Evolutionary conservation across 2,113 vertebrate genomes (phyloP), one percentile per base, ranked within the genome.

Genomic region (Lycaon pictus): DNA sequence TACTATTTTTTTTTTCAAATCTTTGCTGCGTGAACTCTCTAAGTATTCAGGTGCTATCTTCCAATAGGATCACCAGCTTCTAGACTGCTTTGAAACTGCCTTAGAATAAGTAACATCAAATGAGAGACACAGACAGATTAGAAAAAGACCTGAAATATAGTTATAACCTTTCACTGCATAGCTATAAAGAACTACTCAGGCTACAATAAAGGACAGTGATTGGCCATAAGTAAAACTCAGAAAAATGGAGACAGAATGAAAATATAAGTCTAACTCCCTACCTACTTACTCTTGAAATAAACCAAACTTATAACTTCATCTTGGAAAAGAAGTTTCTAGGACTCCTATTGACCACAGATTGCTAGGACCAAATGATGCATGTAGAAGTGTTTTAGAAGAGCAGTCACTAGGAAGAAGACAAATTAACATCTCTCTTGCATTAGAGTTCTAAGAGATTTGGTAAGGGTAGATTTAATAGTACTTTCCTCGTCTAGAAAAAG

Each of bases 51-150:
- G 29, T 35, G 4, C 43, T 60, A 55, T 35, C 16, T 97, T 60
- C 32, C 72, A 19, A 67, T 3, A 81, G 19, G 58, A 79, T 85
- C 60, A 32, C 25, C 3, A 71, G 43, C 43, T 86, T 82, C 74
- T 76, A 15, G 25, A 51, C 7, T 85, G 51, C 35, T 60, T 85
- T 62, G n/a, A 25, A 55, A 95, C 3, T 86, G 27, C 65, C 82
- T 93, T 69, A 67, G 84, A 85, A 67, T 92, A 29, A 69, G 43
- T 27, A n/a, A 84, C 15, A 87, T 88, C 56, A 81, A 92, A 80
- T n/a, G 53, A 83, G 35, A 67, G 17, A 63, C 7, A 60, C 0
- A 71, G 8, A 19, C 9, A 69, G 11, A 84, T 72, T 13, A 80
- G 17, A 63, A 71, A 77, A 88, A 48, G 79, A 48, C 4, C 4